Conservation (phyloP, 2,113 vertebrate species). For the Dendrocopos noguchii region DNA sequence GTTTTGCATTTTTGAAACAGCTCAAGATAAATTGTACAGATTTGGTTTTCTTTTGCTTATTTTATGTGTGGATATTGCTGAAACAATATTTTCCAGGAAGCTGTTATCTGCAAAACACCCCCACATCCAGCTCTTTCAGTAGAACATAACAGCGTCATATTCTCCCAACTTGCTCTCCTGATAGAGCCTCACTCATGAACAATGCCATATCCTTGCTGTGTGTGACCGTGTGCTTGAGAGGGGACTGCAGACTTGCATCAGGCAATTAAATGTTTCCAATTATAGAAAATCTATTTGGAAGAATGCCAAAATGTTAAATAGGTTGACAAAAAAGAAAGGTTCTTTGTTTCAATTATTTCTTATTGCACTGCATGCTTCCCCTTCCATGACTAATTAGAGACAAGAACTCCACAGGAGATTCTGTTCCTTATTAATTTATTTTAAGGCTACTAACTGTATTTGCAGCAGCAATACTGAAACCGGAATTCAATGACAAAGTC, state of each 20-base stretch:
- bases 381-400: slow-evolving; percentile 51
- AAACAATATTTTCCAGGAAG: neutral
- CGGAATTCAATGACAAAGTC: neutral
- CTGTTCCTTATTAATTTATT: slow-evolving; percentile 56
- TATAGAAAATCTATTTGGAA: slow-evolving; percentile 49
- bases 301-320: slow-evolving; percentile 55
- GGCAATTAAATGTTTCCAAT: slow-evolving; percentile 53
- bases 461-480: neutral
- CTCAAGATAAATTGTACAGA: neutral
- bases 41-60: neutral
- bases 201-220: neutral
- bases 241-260: slow-evolving; percentile 2
- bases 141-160: neutral
- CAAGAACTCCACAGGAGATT: slow-evolving; percentile 1
- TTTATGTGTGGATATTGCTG: neutral
- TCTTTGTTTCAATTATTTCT: slow-evolving; percentile 64
- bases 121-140: neutral
- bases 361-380: slow-evolving; percentile 17
- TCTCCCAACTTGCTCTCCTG: neutral
- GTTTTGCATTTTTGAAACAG: neutral
- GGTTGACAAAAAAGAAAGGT: slow-evolving; percentile 50
- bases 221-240: neutral
- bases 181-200: neutral
- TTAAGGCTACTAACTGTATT: slow-evolving; percentile 7
- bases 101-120: neutral